Base-by-base conservation (phyloP, 2,888 invertebrate genomes). In the Zonitis immaculata region DNA sequence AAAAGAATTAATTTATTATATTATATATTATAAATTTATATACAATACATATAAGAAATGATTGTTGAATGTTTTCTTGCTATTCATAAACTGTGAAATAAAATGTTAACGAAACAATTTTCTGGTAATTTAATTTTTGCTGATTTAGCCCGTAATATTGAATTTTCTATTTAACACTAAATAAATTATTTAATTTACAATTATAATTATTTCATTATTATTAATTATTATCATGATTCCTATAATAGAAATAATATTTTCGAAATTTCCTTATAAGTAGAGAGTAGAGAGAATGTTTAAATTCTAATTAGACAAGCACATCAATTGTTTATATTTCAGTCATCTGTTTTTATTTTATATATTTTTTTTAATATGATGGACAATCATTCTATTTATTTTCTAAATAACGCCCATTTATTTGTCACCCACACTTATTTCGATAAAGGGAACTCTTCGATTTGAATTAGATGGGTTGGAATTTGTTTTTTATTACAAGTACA, bases 51-150 rank as follows among this genome's bases (percentile, higher is more conserved):
- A n/a, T n/a, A n/a, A n/a, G n/a, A 22, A 22, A 22, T 49, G 11
- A 30, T 14, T 28, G 8, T 18, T 12, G n/a, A n/a, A n/a, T n/a
- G n/a, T n/a, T n/a, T n/a, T 46, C 26, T 8, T 44, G 8, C 14
- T 22, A 30, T 44, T 44, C 52, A 52, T 42, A 18, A 25, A 12
- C 44, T 52, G 48, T 52, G 52, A 48, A 52, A 51, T n/a, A 14
- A 20, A 39, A 32, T 47, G 20, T 22, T 46, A 30, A 27, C 18
- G 47, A 42, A 42, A 20, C 28, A 42, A 47, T 52, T 52, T 52
- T 52, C 47, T 47, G 46, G n/a, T 51, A 42, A 20, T 39, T 39
- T 20, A 43, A 32, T 42, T 48, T 42, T 42, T 11, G 25, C 18
- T 27, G 28, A 25, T 27, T 27, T 35, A 45, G 20, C 4, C 18